Conservation (phyloP, 2,888 invertebrate species). For the Dicycla oo region DNA sequence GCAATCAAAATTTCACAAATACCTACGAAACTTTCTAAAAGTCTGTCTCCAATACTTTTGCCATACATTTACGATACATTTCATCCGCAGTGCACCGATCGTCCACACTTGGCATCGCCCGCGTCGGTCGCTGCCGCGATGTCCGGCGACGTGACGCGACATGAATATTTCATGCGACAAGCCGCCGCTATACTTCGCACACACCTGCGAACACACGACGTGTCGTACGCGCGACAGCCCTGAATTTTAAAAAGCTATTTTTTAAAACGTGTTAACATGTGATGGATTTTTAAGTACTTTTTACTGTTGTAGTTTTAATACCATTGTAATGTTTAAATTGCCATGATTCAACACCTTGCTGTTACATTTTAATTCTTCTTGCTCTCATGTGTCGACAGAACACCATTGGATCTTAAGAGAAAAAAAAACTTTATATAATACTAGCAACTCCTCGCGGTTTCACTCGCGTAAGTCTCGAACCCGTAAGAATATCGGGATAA, state of each 20-base stretch:
- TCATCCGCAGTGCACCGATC: slow-evolving; percentile 23
- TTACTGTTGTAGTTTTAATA: slow-evolving; percentile 6
- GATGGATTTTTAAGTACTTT: slow-evolving; percentile 18
- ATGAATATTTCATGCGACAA: slow-evolving; percentile 60
- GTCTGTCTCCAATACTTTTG: background rate
- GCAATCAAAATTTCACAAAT: slow-evolving; percentile 1
- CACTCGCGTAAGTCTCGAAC: no score
- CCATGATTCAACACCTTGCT: slow-evolving; percentile 4
- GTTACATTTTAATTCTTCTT: no score
- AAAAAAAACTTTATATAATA: no score
- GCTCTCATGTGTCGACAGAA: no score
- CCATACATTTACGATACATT: slow-evolving; percentile 15
- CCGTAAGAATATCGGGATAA: no score
- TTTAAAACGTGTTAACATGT: slow-evolving; percentile 12
- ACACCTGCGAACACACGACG: slow-evolving; percentile 57
- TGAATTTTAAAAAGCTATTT: slow-evolving; percentile 50
- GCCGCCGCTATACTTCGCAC: slow-evolving; percentile 32
- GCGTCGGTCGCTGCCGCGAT: slow-evolving; percentile 35
- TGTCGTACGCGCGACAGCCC: slow-evolving; percentile 21
- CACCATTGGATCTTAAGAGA: no score
- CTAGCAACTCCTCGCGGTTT: no score
- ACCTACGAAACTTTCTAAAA: slow-evolving; percentile 10
- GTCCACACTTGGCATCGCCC: background rate
- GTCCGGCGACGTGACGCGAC: slow-evolving; percentile 45
- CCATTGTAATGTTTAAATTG: slow-evolving; percentile 11